Conservation (phyloP, 2,113 vertebrate genomes). For the Puntigrus tetrazona region DNA sequence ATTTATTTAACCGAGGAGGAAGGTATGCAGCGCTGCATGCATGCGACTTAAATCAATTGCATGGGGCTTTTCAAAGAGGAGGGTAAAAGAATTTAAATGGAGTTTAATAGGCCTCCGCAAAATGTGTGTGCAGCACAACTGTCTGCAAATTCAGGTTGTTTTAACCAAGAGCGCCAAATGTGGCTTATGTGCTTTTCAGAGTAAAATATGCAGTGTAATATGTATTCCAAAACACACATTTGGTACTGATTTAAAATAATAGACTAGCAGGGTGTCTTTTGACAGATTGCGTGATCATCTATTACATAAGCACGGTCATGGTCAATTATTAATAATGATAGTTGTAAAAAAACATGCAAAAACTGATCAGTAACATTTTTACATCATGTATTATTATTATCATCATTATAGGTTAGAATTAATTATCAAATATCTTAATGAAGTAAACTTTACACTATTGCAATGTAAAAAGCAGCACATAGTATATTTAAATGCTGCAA, state of each 20-base stretch:
- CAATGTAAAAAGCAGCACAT: background rate
- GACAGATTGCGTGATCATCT: background rate
- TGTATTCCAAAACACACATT: background rate
- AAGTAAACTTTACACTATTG: background rate
- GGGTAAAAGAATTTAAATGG: slow-evolving; percentile 62
- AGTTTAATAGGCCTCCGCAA: slow-evolving; percentile 53
- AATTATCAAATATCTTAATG: background rate
- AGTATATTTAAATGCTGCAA: background rate
- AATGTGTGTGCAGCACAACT: slow-evolving; percentile 48
- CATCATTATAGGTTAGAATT: background rate
- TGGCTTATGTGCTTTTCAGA: background rate
- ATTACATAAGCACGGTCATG: background rate
- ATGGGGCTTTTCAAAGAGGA: slow-evolving; percentile 58
- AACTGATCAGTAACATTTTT: slow-evolving; percentile 5
- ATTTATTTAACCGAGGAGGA: slow-evolving; percentile 64
- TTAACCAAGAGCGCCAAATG: background rate
- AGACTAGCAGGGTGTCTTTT: background rate
- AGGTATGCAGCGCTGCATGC: slow-evolving; percentile 59
- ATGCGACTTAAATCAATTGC: slow-evolving; percentile 68
- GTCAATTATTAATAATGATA: background rate
- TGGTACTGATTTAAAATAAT: slow-evolving; percentile 1
- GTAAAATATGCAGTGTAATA: slow-evolving; percentile 2
- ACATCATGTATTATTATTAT: too few species aligned
- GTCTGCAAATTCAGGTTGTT: slow-evolving; percentile 45
- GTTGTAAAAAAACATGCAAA: background rate